Evolutionary conservation across 2,113 vertebrate genomes (phyloP), one percentile per base, ranked within the genome.

Genomic region (Aplodontia rufa): DNA sequence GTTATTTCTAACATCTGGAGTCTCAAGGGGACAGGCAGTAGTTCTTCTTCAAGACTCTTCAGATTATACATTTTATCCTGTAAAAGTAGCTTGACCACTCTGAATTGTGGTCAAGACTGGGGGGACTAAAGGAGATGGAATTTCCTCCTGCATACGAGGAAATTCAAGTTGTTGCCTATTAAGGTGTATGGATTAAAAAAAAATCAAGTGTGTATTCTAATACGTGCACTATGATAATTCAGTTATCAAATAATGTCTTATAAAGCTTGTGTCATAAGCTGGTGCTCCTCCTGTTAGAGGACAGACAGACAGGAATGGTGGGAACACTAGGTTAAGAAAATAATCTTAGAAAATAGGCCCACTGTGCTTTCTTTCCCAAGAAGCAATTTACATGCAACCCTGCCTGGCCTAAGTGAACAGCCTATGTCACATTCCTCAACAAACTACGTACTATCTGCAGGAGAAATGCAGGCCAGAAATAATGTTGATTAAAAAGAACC

Each of bases 121-220:
- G n/a, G 13, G 8, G 3, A 12, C 6, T 19, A 30, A 55, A 12
- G 7, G 37, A 8, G 14, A 42, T 1, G 0, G 45, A 12, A 9
- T 28, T n/a, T n/a, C n/a, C n/a, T n/a, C n/a, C 5, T n/a, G 4
- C 13, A 19, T 10, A 35, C 10, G 66, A 64, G 49, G 14, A 85
- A 68, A 79, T 68, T 66, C 53, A 81, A 85, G 51, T 19, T 87
- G 13, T 42, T 86, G 37, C 53, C 19, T 32, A 55, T 72, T 42
- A 78, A 80, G 28, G 94, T 9, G 81, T 16, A 17, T 58, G 51
- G 51, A 22, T 60, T 28, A 10, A 60, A 60, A 60, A 55, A 8
- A 22, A 58, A 58, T 9, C 80, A 90, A 30, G 14, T n/a, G 2
- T 37, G 22, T 49, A 17, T 80, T 93, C 40, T 16, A 79, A 8